Evolutionary conservation across 2,888 invertebrate species (phyloP), one percentile per base, ranked within the genome.

Genomic region (Agrotis puta): DNA sequence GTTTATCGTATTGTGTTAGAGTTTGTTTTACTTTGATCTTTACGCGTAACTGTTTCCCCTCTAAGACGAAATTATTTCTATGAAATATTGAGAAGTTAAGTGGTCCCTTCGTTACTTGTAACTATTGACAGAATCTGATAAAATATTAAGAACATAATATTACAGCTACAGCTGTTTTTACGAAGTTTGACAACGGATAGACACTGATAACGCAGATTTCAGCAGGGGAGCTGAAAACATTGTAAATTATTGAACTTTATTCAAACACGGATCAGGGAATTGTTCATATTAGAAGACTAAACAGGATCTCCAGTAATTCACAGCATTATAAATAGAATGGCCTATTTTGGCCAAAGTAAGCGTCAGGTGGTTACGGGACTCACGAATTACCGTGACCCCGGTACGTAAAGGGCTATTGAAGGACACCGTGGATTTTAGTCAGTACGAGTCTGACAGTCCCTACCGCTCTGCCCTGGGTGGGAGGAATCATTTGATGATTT

Each of bases 31-130:
- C 27, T 48, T 45, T 5, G 47, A 24, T n/a, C 3, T 16, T 39
- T 39, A n/a, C n/a, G 39, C 39, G 16, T n/a, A 5, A 7, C 13
- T 27, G 4, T 57, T 45, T 43, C 33, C 62, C 62, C 20, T 70
- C 53, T 48, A 14, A 43, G 20, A 58, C 22, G 47, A 53, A 58
- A 53, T 48, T 13, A 22, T 77, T 39, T 5, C 39, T 53, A 51
- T 57, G 62, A 43, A 77, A 75, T 56, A 53, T 69, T 57, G 14
- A 61, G 54, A 74, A 57, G 47, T 24, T 66, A n/a, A 27, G 20
- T 24, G 16, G 39, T 16, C 13, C 51, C 7, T 33, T 56, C n/a
- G 13, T 33, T 33, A 33, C 51, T 24, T n/a, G 6, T 58, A 14
- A 43, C 47, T 45, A 48, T 43, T 51, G 43, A 53, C n/a, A 50